Evolutionary conservation across 1,140 invertebrate species (phyloP), one percentile per base, ranked within the genome.

Genomic region (Rhizoglyphus robini): DNA sequence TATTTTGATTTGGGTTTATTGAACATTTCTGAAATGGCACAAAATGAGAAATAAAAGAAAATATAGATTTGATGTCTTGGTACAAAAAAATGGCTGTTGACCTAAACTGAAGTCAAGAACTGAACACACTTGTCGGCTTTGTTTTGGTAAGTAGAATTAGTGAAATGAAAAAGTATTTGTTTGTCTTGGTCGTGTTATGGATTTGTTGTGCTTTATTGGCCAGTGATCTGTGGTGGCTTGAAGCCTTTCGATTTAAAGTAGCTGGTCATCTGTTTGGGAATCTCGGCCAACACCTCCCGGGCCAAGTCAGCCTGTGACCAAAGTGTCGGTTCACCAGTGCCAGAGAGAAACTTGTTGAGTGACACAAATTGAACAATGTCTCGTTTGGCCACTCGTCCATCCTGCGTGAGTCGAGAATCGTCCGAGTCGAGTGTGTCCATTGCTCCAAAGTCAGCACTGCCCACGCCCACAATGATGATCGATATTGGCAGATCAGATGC

Each of bases 231-330:
- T n/a, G 36, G 23, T 23, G 67, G 67, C 46, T 54, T 68, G 23
- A 68, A 58, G 11, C 67, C 67, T 61, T 31, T 36, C 23, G 57
- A 38, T 65, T 57, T 59, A 49, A 68, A 59, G 34, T 65, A 68
- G 4, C 58, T 75, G 15, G 80, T 69, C 38, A 84, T 75, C 70
- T 84, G 83, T 23, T 77, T 76, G 1, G 83, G 83, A 30, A 84
- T 78, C 74, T 84, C 83, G 8, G 80, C 81, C 29, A 84, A 69
- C 0, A 84, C 81, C 70, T 83, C 82, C 70, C 80, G 79, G 1
- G 82, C 82, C 65, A 84, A 71, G 48, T 72, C 70, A 20, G 74
- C 74, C 65, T 72, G 69, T 54, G 71, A 73, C 36, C 49, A 47
- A 64, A 67, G 27, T 27, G 29, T 62, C 3, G 51, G 51, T 27